A percentile compares a stretch with the other conserved stretches of the same genome.
Evolutionary conservation across 92 coral and sea anemone species (phyloP).

Genomic region (Umimayanthus chanpuru): DNA sequence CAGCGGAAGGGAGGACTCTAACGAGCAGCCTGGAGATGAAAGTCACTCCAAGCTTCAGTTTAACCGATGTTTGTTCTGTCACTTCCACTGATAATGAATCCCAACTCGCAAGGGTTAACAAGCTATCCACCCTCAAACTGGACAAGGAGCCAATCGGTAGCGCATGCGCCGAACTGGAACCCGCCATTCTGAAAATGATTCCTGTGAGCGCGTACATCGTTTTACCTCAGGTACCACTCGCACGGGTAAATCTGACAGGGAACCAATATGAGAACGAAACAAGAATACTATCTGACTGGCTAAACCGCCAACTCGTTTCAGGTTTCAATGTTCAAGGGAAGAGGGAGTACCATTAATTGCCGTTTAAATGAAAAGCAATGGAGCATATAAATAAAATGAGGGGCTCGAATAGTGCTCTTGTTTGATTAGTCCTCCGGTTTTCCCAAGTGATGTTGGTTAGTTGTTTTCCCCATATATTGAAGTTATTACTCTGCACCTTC

Average conservation of each 20-base stretch:
- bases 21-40: not conserved
- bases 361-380: not conserved
- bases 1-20: not conserved
- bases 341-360: not conserved
- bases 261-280: constrained; percentile 40
- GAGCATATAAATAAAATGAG: not conserved
- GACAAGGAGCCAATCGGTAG: constrained; percentile 4
- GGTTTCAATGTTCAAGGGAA: not conserved
- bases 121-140: not conserved
- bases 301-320: constrained; percentile 10
- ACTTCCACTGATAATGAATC: not conserved
- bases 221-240: constrained; percentile 9
- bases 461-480: not conserved
- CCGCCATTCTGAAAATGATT: constrained; percentile 17
- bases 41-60: not conserved
- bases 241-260: constrained; percentile 10
- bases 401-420: not conserved
- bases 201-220: constrained; percentile 9
- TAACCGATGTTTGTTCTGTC: not conserved
- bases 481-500: not conserved
- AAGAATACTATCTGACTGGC: not conserved
- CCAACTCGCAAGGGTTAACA: no score
- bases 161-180: not conserved
- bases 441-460: not conserved
- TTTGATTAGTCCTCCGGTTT: not conserved